These are phyloP conservation scores for Platygyra sinensis DNA, from an alignment of 64 coral and sea anemone species.

Conservation along the genomic window DNA sequence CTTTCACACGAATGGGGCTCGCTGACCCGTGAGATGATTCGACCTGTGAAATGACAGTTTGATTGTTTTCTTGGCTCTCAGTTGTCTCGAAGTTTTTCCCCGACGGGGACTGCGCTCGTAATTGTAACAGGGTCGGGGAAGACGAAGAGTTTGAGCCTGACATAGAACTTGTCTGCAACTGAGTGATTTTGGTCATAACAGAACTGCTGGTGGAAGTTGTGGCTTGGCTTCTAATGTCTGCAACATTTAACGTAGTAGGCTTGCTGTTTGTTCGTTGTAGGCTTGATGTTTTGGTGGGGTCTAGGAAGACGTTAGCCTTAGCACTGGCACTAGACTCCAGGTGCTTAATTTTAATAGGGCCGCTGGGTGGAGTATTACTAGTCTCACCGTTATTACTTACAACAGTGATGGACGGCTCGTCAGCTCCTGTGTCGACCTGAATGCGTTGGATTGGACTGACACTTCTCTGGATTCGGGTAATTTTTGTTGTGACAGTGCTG, in stretches of 20 bases:
- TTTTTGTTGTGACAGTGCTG: slow-evolving; percentile 4
- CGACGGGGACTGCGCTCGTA: not conserved
- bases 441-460: slow-evolving; percentile 36
- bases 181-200: slow-evolving; percentile 29
- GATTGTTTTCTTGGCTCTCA: slow-evolving; percentile 1
- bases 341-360: slow-evolving; percentile 17
- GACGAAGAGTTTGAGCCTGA: not conserved
- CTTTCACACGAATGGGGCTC: slow-evolving; percentile 34
- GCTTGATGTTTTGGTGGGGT: slow-evolving; percentile 1
- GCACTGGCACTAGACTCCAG: slow-evolving; percentile 18
- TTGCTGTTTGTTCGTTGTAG: not conserved
- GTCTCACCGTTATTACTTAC: slow-evolving; percentile 30
- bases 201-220: slow-evolving; percentile 6
- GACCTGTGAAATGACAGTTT: slow-evolving; percentile 52
- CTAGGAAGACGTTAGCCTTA: not conserved
- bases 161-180: slow-evolving; percentile 37
- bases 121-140: not conserved
- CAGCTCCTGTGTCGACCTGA: slow-evolving; percentile 28
- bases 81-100: slow-evolving; percentile 6
- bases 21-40: slow-evolving; percentile 1
- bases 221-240: slow-evolving; percentile 50
- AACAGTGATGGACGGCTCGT: slow-evolving; percentile 18
- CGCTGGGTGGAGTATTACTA: slow-evolving; percentile 11
- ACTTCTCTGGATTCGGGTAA: slow-evolving; percentile 66
- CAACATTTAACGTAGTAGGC: slow-evolving; percentile 39